Percentiles rank a stretch among this genome's conserved stretches.
These are phyloP conservation scores for Lasioglossum malachurum DNA, from an alignment of 2,888 invertebrate species.

Conservation along the genomic window DNA sequence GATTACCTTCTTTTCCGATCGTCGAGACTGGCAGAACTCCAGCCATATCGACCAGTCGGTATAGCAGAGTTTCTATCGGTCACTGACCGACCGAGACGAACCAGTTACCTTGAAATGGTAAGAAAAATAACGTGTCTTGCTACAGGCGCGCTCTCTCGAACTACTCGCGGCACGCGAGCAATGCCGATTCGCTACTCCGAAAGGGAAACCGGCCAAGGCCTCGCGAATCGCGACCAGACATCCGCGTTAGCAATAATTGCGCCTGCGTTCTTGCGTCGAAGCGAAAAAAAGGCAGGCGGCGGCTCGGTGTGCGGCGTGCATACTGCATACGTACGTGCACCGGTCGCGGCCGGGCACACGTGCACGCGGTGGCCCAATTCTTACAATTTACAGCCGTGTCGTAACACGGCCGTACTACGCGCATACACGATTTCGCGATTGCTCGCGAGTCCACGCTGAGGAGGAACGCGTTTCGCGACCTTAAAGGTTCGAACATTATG, in stretches of 20 bases:
- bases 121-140: not conserved
- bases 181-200: conserved; percentile 66
- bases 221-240: conserved; percentile 81
- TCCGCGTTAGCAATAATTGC: conserved; percentile 84
- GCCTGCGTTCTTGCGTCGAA: conserved; percentile 75
- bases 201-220: conserved; percentile 84
- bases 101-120: not conserved
- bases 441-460: conserved; percentile 18
- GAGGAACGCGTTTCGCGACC: conserved; percentile 43
- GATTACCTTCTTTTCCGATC: conserved; percentile 6
- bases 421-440: conserved; percentile 67
- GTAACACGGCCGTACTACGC: conserved; percentile 70
- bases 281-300: conserved; percentile 67
- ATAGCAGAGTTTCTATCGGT: not conserved
- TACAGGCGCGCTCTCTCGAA: not conserved
- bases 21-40: no score
- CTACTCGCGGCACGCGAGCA: conserved; percentile 43
- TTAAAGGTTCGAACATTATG: conserved; percentile 40
- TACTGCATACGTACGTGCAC: conserved; percentile 36
- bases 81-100: not conserved
- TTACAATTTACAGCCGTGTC: conserved; percentile 82
- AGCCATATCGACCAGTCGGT: conserved; percentile 4
- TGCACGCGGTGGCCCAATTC: conserved; percentile 80
- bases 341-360: conserved; percentile 3
- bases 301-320: conserved; percentile 28